phyloP scores from a whole-genome alignment of 1,140 invertebrate genomes.

The Agrypnia vestita region DNA sequence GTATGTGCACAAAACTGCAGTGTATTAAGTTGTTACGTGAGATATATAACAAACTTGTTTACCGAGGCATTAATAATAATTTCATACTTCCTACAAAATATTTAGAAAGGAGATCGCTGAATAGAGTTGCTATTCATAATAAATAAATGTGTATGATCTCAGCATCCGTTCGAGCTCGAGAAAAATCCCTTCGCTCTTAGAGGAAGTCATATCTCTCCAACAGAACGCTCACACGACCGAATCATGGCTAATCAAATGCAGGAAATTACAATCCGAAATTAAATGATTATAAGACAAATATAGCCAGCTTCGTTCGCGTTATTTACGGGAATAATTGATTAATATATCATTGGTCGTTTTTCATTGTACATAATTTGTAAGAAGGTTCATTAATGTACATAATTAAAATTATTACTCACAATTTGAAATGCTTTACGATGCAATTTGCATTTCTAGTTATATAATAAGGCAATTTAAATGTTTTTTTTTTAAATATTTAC shows the following conservation, averaged over 20 bases:
- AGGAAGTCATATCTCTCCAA: slow-evolving; percentile 21
- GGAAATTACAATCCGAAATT: slow-evolving; percentile 20
- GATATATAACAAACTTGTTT: not conserved
- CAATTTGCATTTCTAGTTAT: too few species aligned
- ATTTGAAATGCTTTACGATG: too few species aligned
- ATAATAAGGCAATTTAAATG: too few species aligned
- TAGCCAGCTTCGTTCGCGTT: not conserved
- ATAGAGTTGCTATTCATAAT: not conserved
- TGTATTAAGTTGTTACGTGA: too few species aligned
- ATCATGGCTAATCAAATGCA: slow-evolving; percentile 20
- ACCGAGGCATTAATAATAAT: slow-evolving; percentile 7
- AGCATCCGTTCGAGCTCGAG: not conserved
- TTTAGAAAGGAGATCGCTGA: not conserved
- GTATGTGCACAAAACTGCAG: too few species aligned
- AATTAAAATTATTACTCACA: too few species aligned
- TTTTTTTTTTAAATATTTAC: too few species aligned
- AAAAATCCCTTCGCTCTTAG: not conserved
- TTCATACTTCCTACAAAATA: not conserved
- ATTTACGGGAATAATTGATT: not conserved
- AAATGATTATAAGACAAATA: not conserved
- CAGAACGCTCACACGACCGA: not conserved
- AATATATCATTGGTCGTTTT: not conserved
- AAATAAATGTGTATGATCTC: not conserved
- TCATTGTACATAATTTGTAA: too few species aligned
- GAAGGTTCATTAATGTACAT: too few species aligned